Evolutionary conservation across 2,888 invertebrate genomes (phyloP), one percentile per base, ranked within the genome.

Genomic region (Macrophya alboannulata): DNA sequence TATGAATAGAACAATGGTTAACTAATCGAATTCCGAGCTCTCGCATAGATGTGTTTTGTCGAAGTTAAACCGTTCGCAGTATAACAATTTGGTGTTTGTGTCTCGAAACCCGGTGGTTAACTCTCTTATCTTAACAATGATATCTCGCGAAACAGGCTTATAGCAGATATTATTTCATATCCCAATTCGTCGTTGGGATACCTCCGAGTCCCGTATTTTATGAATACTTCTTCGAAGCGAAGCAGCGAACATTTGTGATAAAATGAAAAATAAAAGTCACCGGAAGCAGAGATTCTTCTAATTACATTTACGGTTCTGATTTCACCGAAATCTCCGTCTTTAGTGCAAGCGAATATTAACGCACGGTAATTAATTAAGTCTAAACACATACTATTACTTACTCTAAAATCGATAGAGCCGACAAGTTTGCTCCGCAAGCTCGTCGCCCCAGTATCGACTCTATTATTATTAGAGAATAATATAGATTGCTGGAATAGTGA

Each of bases 401-500:
- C 1, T n/a, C 6, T 25, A 62, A 25, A 25, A 62, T 62, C 10
- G 21, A 45, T 74, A 25, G 21, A 45, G 12, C 43, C 8, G n/a
- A 74, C 21, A 12, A 45, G 45, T 45, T 74, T 45, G 5, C n/a
- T 4, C 10, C 4, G n/a, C 8, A 25, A 68, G 10, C 17, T 25
- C 37, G 31, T 37, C 15, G 15, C 68, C 1, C 17, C 37, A 12
- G 4, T 25, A 74, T 74, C 43, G 72, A 45, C 17, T 25, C 43
- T 74, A 74, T 74, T 45, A 74, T 45, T 74, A 74, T 74, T 45
- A 45, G 72, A 74, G 72, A 74, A 74, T 74, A 74, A 74, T 74
- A 62, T 81, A 59, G 81, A 81, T 81, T 40, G 62, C 62, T 81
- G n/a, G 81, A 81, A 81, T 81, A 62, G 81, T 62, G 43, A 81